A percentile compares a stretch with the other conserved stretches of the same genome.
These are phyloP conservation scores for Platypus cylindrus DNA, from an alignment of 2,888 invertebrate species.

Conservation along the genomic window DNA sequence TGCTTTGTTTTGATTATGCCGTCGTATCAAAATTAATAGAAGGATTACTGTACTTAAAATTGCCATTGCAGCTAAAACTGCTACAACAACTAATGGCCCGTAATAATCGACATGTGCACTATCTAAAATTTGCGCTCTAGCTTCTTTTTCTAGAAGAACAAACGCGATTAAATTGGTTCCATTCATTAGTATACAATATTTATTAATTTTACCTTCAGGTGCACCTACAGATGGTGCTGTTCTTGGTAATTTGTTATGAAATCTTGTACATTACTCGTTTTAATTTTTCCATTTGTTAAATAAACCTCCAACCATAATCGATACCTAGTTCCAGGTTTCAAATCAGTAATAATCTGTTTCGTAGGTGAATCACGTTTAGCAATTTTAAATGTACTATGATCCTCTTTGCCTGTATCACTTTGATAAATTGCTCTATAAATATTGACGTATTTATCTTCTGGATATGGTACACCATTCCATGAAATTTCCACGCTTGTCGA, in stretches of 20 bases:
- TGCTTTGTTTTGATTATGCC: too few relatives aligned
- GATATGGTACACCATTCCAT: constrained; percentile 78
- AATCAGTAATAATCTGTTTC: constrained; percentile 50
- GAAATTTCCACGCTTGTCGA: constrained; percentile 63
- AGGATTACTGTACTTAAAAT: too few relatives aligned
- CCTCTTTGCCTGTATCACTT: constrained; percentile 60
- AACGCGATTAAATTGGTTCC: neutral
- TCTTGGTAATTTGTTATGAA: constrained; percentile 73
- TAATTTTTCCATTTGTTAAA: constrained; percentile 78
- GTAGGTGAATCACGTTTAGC: constrained; percentile 60
- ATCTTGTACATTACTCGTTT: constrained; percentile 80
- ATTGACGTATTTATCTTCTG: constrained; percentile 80
- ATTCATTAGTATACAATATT: neutral
- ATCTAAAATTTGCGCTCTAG: too few relatives aligned
- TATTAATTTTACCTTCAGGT: constrained; percentile 18
- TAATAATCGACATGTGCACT: too few relatives aligned
- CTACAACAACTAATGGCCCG: too few relatives aligned
- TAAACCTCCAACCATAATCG: constrained; percentile 83
- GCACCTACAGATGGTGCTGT: constrained; percentile 38
- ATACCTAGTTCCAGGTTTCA: constrained; percentile 72
- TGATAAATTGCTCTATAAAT: constrained; percentile 78
- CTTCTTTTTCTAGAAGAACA: too few relatives aligned
- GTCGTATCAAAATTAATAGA: too few relatives aligned
- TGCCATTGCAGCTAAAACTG: too few relatives aligned
- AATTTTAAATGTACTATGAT: constrained; percentile 59